Evolutionary conservation across 2,888 invertebrate species (phyloP), one percentile per base, ranked within the genome.

Genomic region (Agrochola lota): DNA sequence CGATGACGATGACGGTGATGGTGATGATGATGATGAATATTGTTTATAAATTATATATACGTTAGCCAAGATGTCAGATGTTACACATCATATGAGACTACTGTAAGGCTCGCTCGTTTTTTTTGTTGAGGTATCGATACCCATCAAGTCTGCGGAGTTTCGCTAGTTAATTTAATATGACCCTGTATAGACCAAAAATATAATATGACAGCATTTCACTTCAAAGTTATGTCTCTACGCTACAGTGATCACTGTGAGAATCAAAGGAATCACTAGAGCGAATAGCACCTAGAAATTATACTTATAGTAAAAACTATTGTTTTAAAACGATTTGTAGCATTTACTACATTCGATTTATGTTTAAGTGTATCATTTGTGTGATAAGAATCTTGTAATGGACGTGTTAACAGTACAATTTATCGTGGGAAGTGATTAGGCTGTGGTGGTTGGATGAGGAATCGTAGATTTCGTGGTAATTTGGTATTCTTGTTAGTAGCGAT

Each of bases 181-280:
- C 40, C 9, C 40, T 40, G 9, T 40, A 40, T 43, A 35, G 77
- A 76, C 46, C 77, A 35, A 35, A 74, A 78, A 71, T 77, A 62
- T 62, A 73, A 71, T 20, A 73, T 71, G 40, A 57, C 43, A 70
- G 46, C 26, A 81, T 85, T 84, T 85, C 69, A 49, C 57, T 72
- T 26, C 9, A 40, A 57, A 78, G 74, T 23, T 71, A 80, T 85
- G 76, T 71, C 46, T 78, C 57, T 52, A 77, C 81, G 87, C 78
- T 77, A 87, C 74, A 83, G 30, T 64, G 78, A 26, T 69, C 76
- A 35, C 46, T 87, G 90, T 89, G 90, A 71, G 90, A 89, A 89
- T 71, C 59, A 23, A 6, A 11, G 1, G 15, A 71, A 11, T 15
- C 86, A 85, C 46, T 74, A 82, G 88, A 88, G 80, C 90, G 87